Percentiles rank a stretch among this genome's conserved stretches.
Conservation (phyloP, 2,797 vertebrate genomes). For the Arrhamphus sclerolepis region DNA sequence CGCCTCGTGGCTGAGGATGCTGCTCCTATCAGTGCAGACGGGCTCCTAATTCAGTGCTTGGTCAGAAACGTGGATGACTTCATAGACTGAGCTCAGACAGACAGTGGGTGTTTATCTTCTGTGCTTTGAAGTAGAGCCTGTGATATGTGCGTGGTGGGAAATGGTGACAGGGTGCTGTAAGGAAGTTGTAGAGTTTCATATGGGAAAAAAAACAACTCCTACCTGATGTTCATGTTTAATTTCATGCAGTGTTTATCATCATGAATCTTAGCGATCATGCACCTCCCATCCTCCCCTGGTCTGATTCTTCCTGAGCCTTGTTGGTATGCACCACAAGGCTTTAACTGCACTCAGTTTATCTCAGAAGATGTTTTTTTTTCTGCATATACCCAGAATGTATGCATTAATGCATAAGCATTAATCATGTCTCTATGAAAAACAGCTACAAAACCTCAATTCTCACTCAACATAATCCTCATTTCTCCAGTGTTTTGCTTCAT, state of each 20-base stretch:
- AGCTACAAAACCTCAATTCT: background rate
- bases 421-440: background rate
- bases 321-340: constrained; percentile 11
- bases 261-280: constrained; percentile 8
- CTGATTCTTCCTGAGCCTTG: constrained; percentile 8
- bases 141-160: constrained; percentile 46
- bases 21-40: constrained; percentile 47
- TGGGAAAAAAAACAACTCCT: background rate
- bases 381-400: background rate
- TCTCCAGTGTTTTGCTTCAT: background rate
- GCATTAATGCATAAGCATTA: too few species aligned
- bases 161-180: constrained; percentile 37
- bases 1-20: constrained; percentile 6
- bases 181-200: background rate
- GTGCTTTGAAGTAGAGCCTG: constrained; percentile 42
- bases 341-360: constrained; percentile 23
- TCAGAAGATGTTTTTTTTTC: constrained; percentile 6
- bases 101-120: constrained; percentile 51
- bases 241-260: constrained; percentile 14
- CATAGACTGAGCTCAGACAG: constrained; percentile 47
- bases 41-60: constrained; percentile 10
- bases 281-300: constrained; percentile 17
- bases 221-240: constrained; percentile 8
- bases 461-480: background rate
- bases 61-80: constrained; percentile 49